Evolutionary conservation across 2,113 vertebrate genomes (phyloP).

Genomic region (Phrynosoma platyrhinos): DNA sequence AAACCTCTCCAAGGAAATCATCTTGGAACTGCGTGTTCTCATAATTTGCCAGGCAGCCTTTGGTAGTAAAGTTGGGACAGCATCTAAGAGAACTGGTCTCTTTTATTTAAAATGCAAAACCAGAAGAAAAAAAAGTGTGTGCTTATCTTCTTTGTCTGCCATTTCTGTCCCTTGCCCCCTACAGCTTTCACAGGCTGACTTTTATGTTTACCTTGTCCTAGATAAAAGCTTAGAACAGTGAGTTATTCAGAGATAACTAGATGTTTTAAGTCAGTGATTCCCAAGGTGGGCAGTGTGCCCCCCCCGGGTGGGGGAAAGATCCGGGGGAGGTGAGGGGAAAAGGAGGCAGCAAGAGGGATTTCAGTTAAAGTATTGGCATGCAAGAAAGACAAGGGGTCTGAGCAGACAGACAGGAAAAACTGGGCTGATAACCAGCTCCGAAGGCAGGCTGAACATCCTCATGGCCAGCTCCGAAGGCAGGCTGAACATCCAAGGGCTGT

Average conservation of each 20-base stretch:
- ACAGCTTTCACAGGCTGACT: neutral
- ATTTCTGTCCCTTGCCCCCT: neutral
- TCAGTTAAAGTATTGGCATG: too few relatives aligned
- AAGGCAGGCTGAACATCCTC: too few relatives aligned
- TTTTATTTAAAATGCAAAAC: neutral
- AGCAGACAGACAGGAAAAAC: too few relatives aligned
- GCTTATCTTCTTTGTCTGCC: neutral
- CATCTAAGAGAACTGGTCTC: constrained; percentile 1
- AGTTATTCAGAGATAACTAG: neutral
- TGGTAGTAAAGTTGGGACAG: neutral
- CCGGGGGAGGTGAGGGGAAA: too few relatives aligned
- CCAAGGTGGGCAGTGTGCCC: too few relatives aligned
- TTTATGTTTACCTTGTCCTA: neutral
- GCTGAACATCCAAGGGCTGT: too few relatives aligned
- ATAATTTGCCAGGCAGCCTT: neutral
- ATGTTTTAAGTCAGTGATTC: neutral
- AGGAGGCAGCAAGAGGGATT: too few relatives aligned
- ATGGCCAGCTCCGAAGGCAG: too few relatives aligned
- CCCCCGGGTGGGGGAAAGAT: too few relatives aligned
- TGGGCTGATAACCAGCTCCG: too few relatives aligned
- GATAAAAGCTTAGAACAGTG: neutral
- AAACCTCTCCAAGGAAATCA: neutral
- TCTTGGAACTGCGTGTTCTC: neutral
- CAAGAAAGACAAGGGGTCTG: too few relatives aligned
- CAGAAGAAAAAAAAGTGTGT: neutral